phyloP scores from a whole-genome alignment of 1,140 invertebrate species.

The Holcopasites calliopsidis region DNA sequence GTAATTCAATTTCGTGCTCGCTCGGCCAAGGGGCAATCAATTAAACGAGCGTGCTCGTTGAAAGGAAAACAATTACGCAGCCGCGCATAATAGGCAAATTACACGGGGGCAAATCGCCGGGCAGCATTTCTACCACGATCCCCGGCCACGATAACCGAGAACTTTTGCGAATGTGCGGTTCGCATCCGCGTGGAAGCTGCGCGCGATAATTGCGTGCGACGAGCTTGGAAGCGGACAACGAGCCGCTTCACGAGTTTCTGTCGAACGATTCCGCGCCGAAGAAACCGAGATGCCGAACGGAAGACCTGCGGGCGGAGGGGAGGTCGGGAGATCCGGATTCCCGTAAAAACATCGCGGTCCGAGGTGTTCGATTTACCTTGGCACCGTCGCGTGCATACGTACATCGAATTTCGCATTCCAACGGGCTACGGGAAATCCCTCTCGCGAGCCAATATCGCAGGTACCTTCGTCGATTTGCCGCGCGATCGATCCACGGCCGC shows the following conservation, averaged over 20 bases:
- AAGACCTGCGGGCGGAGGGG: too few species aligned
- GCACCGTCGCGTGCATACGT: background rate
- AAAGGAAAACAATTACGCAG: constrained; percentile 15
- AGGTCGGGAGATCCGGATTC: background rate
- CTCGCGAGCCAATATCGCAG: background rate
- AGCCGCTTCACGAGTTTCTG: background rate
- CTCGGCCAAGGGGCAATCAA: background rate
- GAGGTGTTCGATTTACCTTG: background rate
- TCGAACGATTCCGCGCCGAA: background rate
- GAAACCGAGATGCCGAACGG: background rate
- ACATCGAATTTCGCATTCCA: background rate
- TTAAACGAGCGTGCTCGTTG: background rate
- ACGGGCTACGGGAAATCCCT: background rate
- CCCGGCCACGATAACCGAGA: background rate
- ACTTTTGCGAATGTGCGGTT: constrained; percentile 6
- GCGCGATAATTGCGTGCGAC: constrained; percentile 4
- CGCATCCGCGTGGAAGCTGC: background rate
- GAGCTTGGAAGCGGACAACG: background rate
- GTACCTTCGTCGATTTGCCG: background rate
- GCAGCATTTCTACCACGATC: background rate
- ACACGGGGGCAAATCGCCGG: background rate
- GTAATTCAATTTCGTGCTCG: background rate
- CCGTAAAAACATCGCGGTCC: background rate
- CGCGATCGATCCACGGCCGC: background rate
- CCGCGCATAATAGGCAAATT: background rate